These are phyloP conservation scores for Drosophila cognata DNA, from an alignment of 2,888 invertebrate genomes.

Conservation along the genomic window DNA sequence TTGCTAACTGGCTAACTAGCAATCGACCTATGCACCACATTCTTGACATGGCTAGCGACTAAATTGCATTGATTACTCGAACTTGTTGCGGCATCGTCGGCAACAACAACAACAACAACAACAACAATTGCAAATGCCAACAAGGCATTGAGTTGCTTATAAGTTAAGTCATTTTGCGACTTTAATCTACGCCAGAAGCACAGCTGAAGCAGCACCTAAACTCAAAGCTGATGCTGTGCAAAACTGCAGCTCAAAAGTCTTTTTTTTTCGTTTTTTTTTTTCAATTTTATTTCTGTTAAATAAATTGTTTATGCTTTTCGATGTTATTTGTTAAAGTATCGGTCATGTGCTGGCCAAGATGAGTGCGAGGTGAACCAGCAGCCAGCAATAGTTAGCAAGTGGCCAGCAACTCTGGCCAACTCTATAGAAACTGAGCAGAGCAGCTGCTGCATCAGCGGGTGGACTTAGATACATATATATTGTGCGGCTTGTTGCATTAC, in stretches of 20 bases:
- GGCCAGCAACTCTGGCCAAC: slow-evolving; percentile 28
- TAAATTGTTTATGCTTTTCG: slow-evolving; percentile 75
- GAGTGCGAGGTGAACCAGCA: slow-evolving; percentile 67
- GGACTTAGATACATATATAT: slow-evolving; percentile 20
- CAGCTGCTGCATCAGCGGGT: slow-evolving; percentile 52
- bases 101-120: slow-evolving; percentile 29
- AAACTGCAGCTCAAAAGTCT: slow-evolving; percentile 26
- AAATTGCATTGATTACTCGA: slow-evolving; percentile 75
- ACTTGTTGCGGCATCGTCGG: slow-evolving; percentile 70
- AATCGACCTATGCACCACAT: slow-evolving; percentile 71
- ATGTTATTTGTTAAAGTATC: slow-evolving; percentile 57
- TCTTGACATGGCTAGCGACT: slow-evolving; percentile 68
- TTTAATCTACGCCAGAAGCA: slow-evolving; percentile 52
- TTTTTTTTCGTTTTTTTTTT: background rate
- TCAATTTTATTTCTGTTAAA: slow-evolving; percentile 54
- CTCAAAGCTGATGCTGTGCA: slow-evolving; percentile 27
- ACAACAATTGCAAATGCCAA: slow-evolving; percentile 66
- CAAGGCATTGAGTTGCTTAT: slow-evolving; percentile 55
- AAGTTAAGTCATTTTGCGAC: slow-evolving; percentile 75
- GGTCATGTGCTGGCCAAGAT: slow-evolving; percentile 48
- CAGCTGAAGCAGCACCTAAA: slow-evolving; percentile 27
- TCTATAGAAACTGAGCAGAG: slow-evolving; percentile 19
- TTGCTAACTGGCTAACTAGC: slow-evolving; percentile 23
- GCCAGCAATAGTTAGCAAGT: slow-evolving; percentile 33
- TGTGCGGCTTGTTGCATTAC: slow-evolving; percentile 15